These are phyloP conservation scores for Mellilla xanthometata DNA, from an alignment of 2,888 invertebrate species.

Conservation along the genomic window DNA sequence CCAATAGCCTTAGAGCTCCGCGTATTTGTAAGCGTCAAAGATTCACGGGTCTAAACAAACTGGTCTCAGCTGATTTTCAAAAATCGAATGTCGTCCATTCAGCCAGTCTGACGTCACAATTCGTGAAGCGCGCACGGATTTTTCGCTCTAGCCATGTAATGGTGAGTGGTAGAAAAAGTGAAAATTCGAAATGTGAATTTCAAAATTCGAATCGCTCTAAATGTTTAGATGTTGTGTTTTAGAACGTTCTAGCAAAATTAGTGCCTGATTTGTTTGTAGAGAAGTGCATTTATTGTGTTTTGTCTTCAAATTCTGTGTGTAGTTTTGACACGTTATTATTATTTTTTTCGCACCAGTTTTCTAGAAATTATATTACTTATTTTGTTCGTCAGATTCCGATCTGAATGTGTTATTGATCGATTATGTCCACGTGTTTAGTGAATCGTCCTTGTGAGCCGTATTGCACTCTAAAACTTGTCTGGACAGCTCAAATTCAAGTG, in stretches of 20 bases:
- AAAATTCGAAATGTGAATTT: conserved; percentile 50
- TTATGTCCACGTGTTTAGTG: conserved; percentile 35
- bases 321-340: not conserved
- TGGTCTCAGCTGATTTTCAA: conserved; percentile 70
- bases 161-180: conserved; percentile 58
- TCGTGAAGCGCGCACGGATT: conserved; percentile 55
- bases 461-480: conserved; percentile 32
- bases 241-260: conserved; percentile 39
- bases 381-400: conserved; percentile 6
- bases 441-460: conserved; percentile 29
- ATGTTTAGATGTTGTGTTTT: conserved; percentile 41
- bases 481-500: conserved; percentile 41
- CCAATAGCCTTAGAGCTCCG: conserved; percentile 23
- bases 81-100: conserved; percentile 61
- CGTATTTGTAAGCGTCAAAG: conserved; percentile 9
- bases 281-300: conserved; percentile 3
- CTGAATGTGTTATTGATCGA: conserved; percentile 30
- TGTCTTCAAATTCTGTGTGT: no score
- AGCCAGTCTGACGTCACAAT: conserved; percentile 65
- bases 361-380: conserved; percentile 1
- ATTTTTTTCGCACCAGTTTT: not conserved
- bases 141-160: conserved; percentile 62
- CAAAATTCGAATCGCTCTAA: conserved; percentile 34
- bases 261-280: conserved; percentile 35
- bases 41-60: conserved; percentile 38